phyloP scores from a whole-genome alignment of 2,888 invertebrate species.

The Conus canariensis region DNA sequence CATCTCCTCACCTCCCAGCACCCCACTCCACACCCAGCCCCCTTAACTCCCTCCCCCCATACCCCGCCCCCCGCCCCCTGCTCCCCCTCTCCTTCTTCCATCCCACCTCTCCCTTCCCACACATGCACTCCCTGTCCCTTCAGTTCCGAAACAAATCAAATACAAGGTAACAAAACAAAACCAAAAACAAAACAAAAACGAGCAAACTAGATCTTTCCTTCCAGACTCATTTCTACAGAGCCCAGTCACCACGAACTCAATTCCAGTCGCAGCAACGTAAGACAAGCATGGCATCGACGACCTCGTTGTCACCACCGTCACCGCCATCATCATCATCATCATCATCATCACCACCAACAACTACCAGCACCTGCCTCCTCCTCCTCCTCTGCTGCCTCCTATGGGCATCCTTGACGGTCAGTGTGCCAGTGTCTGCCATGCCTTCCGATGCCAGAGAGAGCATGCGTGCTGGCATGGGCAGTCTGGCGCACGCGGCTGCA shows the following conservation, averaged over 20 bases:
- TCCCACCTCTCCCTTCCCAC: too few species aligned
- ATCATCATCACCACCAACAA: not conserved
- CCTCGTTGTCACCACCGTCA: not conserved
- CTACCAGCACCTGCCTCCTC: not conserved
- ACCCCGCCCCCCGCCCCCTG: too few species aligned
- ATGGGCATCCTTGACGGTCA: not conserved
- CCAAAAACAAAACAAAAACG: too few species aligned
- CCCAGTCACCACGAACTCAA: not conserved
- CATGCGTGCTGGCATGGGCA: slow-evolving; percentile 2
- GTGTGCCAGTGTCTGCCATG: not conserved
- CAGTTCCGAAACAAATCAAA: too few species aligned
- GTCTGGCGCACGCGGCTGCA: not conserved
- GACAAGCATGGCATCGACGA: not conserved
- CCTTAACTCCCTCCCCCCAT: too few species aligned
- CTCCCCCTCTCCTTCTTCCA: too few species aligned
- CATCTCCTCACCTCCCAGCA: too few species aligned
- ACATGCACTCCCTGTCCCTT: too few species aligned
- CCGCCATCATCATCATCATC: not conserved
- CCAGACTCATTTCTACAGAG: not conserved
- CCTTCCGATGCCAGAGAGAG: not conserved
- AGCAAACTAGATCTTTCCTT: not conserved
- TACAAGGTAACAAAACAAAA: too few species aligned
- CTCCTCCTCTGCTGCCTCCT: not conserved
- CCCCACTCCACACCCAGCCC: too few species aligned
- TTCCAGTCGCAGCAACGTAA: not conserved